phyloP scores from a whole-genome alignment of 2,113 vertebrate genomes.

The Aramus guarauna region DNA sequence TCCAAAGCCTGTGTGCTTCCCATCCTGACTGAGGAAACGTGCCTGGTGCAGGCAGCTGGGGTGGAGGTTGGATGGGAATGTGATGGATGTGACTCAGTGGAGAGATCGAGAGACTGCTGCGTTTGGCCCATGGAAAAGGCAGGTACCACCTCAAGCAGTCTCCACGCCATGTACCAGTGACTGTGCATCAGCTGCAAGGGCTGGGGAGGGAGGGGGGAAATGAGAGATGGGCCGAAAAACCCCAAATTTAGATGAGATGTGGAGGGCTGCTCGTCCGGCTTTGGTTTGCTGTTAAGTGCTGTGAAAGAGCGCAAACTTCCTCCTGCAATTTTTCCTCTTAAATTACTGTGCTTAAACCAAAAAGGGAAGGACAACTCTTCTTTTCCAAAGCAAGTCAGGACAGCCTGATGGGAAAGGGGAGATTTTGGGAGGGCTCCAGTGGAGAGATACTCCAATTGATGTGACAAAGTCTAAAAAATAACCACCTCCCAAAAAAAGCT shows the following conservation, averaged over 20 bases:
- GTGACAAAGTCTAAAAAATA: not conserved
- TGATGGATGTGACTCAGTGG: not conserved
- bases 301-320: not conserved
- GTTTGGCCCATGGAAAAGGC: not conserved
- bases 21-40: rapidly evolving
- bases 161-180: not conserved
- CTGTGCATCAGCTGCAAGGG: not conserved
- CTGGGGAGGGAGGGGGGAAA: not conserved
- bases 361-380: not conserved
- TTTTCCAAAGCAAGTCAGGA: not conserved
- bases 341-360: not conserved
- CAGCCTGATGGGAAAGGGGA: not conserved
- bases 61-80: not conserved
- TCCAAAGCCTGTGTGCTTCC: not conserved
- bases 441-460: rapidly evolving
- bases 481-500: not conserved
- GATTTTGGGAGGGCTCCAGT: not conserved
- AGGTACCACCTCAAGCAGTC: not conserved
- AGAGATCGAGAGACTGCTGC: not conserved
- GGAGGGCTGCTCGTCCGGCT: not conserved
- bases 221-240: not conserved
- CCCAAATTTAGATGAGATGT: rapidly evolving
- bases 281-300: not conserved
- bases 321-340: not conserved
- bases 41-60: not conserved